Evolutionary conservation across 2,113 vertebrate species (phyloP).

Genomic region (Anseranas semipalmata): DNA sequence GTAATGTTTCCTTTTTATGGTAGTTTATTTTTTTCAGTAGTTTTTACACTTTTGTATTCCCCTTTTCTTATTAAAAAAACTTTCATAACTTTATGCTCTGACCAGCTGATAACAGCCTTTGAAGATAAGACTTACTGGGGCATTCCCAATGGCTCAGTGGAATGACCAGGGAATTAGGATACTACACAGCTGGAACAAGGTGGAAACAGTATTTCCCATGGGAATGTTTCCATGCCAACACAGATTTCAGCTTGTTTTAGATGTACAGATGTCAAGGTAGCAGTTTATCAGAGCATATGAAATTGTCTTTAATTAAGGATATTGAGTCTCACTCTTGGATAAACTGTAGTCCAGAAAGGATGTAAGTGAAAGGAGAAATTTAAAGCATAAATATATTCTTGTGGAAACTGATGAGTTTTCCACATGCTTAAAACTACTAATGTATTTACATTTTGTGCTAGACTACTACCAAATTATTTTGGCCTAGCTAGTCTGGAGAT

Average conservation of each 20-base stretch:
- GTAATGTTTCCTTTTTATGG: neutral
- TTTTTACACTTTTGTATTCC: neutral
- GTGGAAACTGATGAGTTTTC: neutral
- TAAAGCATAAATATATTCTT: neutral
- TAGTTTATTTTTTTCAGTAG: neutral
- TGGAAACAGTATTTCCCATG: neutral
- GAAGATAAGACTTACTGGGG: neutral
- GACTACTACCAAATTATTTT: neutral
- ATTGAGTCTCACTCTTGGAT: neutral
- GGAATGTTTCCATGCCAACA: neutral
- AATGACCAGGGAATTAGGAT: neutral
- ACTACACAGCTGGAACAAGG: neutral
- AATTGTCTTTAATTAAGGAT: neutral
- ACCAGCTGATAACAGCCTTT: neutral
- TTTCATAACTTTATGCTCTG: neutral
- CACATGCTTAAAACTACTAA: neutral
- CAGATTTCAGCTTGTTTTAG: neutral
- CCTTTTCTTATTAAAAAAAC: neutral
- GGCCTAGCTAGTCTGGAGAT: neutral
- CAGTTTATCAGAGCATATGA: neutral
- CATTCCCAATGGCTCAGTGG: neutral
- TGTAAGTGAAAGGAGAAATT: neutral
- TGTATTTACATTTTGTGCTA: neutral
- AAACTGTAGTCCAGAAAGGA: neutral
- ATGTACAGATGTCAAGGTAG: neutral